Percentiles rank a stretch among this genome's conserved stretches.
phyloP scores from a whole-genome alignment of 2,797 vertebrate genomes.

The Mormyrops boulengeri region DNA sequence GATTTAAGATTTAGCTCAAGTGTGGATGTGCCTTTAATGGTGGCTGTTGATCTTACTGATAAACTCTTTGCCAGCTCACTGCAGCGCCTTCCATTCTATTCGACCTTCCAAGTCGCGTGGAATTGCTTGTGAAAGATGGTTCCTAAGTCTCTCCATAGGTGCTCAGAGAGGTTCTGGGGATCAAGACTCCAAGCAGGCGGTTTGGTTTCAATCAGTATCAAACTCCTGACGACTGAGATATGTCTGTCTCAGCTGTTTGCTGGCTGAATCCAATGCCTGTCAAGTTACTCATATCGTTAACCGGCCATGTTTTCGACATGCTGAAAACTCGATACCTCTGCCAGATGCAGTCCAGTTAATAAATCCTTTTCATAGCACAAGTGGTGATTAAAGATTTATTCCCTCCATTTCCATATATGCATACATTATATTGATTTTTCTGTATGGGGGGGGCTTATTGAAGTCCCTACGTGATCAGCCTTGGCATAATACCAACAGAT shows the following conservation, averaged over 20 bases:
- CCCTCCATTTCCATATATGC: conserved; percentile 57
- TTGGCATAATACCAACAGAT: background rate
- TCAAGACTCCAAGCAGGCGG: background rate
- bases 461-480: background rate
- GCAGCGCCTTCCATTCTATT: background rate
- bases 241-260: background rate
- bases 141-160: background rate
- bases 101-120: background rate
- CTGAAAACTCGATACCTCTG: conserved; percentile 36
- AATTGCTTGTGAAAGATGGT: background rate
- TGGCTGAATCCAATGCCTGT: background rate
- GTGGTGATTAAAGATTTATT: conserved; percentile 65
- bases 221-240: background rate
- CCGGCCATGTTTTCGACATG: conserved; percentile 37
- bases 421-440: background rate
- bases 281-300: conserved; percentile 45
- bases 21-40: background rate
- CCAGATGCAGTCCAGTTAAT: conserved; percentile 51
- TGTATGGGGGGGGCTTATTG: background rate
- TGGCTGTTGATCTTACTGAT: background rate
- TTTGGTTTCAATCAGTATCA: background rate
- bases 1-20: background rate
- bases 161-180: background rate
- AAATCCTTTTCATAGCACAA: conserved; percentile 68
- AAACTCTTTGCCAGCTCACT: background rate